Conservation (phyloP, 2,113 vertebrate genomes). For the Hippocampus barbouri region DNA sequence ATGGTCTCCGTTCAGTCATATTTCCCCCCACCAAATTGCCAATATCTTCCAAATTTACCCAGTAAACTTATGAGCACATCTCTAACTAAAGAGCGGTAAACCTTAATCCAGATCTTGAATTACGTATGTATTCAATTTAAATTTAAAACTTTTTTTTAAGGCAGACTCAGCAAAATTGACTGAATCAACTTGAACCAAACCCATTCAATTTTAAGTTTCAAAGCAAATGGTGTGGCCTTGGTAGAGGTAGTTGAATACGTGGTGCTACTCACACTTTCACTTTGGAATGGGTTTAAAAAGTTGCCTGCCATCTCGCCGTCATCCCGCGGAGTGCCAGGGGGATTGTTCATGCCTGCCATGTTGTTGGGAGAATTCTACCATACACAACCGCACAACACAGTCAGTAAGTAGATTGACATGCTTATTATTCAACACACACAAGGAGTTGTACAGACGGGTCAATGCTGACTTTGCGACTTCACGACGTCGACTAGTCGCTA, state of each 20-base stretch:
- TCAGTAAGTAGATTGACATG: neutral
- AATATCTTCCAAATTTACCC: too few relatives aligned
- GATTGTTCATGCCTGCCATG: constrained; percentile 87
- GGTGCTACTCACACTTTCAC: constrained; percentile 83
- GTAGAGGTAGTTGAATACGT: neutral
- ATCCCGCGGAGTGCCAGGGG: constrained; percentile 84
- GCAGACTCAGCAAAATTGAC: too few relatives aligned
- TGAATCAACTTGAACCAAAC: too few relatives aligned
- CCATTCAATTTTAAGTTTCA: too few relatives aligned
- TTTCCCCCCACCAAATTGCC: too few relatives aligned
- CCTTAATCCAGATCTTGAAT: too few relatives aligned
- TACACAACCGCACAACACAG: neutral
- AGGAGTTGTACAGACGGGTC: neutral
- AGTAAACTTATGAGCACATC: too few relatives aligned
- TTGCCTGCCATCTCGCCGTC: constrained; percentile 86
- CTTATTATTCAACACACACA: neutral
- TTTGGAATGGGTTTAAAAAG: constrained; percentile 91
- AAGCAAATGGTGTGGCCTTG: neutral
- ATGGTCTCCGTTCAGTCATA: too few relatives aligned
- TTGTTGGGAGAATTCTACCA: constrained; percentile 84
- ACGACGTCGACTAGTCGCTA: neutral
- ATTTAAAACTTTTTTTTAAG: too few relatives aligned
- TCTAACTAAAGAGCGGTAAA: too few relatives aligned
- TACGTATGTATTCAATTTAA: too few relatives aligned
- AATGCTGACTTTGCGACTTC: too few relatives aligned